Conservation (phyloP, 2,888 invertebrate genomes). For the Lagria hirta region DNA sequence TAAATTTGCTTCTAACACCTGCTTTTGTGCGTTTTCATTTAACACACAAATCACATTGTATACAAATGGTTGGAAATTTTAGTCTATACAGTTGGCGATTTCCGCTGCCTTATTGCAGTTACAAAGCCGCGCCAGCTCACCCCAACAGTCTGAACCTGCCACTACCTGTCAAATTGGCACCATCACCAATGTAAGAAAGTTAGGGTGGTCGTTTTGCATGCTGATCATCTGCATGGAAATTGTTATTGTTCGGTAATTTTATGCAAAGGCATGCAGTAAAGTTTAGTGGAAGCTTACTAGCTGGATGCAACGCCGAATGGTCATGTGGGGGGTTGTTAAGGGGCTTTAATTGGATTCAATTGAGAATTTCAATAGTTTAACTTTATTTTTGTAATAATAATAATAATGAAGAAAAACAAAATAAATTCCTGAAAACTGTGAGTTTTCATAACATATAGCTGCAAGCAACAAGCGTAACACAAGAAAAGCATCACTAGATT, state of each 20-base stretch:
- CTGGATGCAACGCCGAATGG: no score
- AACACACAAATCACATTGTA: conserved; percentile 25
- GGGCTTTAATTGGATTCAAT: no score
- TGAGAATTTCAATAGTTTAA: no score
- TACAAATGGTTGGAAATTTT: conserved; percentile 52
- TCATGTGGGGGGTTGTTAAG: no score
- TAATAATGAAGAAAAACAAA: no score
- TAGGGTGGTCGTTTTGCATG: conserved; percentile 24
- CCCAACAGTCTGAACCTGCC: conserved; percentile 78
- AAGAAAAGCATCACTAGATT: no score
- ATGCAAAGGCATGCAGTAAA: conserved; percentile 23
- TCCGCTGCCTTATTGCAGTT: conserved; percentile 95
- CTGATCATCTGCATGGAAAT: conserved; percentile 4
- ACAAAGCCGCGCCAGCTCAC: conserved; percentile 74
- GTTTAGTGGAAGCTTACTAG: no score
- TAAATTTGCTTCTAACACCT: conserved; percentile 20
- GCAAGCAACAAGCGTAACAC: no score
- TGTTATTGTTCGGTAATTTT: conserved; percentile 7
- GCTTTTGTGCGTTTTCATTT: conserved; percentile 22
- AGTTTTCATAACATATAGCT: no score
- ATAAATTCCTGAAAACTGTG: no score
- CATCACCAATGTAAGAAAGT: conserved; percentile 68
- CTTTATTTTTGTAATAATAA: no score
- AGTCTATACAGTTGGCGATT: conserved; percentile 96
- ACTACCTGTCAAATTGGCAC: conserved; percentile 75